Evolutionary conservation across 2,113 vertebrate species (phyloP).

Genomic region (Regulus satrapa): DNA sequence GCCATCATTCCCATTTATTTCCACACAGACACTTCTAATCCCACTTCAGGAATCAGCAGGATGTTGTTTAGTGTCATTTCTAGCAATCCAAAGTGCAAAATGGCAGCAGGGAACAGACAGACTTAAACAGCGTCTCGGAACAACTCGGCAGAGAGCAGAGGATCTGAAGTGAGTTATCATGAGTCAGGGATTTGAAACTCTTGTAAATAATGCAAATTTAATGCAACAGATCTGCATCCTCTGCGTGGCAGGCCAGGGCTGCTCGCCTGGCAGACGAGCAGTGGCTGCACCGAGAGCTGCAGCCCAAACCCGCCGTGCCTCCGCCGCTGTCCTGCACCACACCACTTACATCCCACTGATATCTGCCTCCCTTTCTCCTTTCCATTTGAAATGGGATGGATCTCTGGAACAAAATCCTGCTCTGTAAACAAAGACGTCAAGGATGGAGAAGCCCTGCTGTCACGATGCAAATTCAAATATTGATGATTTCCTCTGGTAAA

Average conservation of each 20-base stretch:
- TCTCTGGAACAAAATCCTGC: neutral
- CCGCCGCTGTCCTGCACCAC: neutral
- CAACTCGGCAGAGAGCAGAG: neutral
- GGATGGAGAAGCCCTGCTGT: neutral
- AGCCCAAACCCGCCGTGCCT: neutral
- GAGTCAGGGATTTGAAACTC: neutral
- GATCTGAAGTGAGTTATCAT: neutral
- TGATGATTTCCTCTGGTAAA: neutral
- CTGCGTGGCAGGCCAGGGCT: accelerated
- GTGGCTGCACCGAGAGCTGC: neutral
- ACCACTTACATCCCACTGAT: neutral
- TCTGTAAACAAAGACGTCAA: neutral
- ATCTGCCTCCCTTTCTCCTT: neutral
- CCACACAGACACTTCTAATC: neutral
- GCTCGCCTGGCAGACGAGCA: neutral
- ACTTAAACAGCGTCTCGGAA: neutral
- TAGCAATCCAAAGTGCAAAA: neutral
- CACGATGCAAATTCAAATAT: neutral
- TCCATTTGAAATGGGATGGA: neutral
- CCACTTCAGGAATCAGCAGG: neutral
- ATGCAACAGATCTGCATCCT: neutral
- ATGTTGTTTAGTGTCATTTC: neutral
- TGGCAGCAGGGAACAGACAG: neutral
- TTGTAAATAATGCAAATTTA: neutral
- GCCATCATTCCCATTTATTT: neutral